Conservation (phyloP, 2,888 invertebrate species). For the Sipunculus nudus region DNA sequence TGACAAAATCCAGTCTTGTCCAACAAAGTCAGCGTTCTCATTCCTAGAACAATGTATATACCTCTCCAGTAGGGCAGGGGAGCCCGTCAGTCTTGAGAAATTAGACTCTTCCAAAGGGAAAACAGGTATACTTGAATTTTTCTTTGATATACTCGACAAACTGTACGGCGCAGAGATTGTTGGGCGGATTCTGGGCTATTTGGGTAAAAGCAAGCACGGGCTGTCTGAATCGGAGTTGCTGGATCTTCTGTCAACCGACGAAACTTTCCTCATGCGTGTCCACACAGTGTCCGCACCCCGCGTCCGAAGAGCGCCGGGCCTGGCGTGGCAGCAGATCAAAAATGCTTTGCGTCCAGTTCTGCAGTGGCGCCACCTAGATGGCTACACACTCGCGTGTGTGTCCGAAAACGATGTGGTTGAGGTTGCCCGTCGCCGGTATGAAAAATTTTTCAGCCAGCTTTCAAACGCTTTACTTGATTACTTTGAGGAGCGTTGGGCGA, state of each 20-base stretch:
- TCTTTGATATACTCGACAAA: neutral
- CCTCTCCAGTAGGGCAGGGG: neutral
- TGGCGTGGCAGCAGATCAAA: conserved; percentile 8
- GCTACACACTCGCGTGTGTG: conserved; percentile 1
- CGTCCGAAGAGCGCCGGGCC: neutral
- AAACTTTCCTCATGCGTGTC: neutral
- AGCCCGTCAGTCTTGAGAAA: neutral
- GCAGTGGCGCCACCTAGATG: neutral
- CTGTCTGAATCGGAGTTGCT: conserved; percentile 24
- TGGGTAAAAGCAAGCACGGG: conserved; percentile 14
- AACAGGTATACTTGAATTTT: neutral
- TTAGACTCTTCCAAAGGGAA: neutral
- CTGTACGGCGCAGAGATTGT: conserved; percentile 4
- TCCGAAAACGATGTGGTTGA: conserved; percentile 3
- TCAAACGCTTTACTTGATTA: conserved; percentile 28
- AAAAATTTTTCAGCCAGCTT: too few relatives aligned
- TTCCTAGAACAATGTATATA: too few relatives aligned
- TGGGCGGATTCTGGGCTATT: neutral
- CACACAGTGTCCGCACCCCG: neutral
- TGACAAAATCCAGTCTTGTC: too few relatives aligned
- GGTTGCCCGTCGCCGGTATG: conserved; percentile 2
- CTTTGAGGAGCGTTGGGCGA: conserved; percentile 15
- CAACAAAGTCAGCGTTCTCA: too few relatives aligned
- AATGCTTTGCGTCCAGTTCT: neutral
- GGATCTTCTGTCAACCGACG: conserved; percentile 22